Base-by-base conservation (phyloP, 2,797 vertebrate species). In the Phalloptychus januarius region DNA sequence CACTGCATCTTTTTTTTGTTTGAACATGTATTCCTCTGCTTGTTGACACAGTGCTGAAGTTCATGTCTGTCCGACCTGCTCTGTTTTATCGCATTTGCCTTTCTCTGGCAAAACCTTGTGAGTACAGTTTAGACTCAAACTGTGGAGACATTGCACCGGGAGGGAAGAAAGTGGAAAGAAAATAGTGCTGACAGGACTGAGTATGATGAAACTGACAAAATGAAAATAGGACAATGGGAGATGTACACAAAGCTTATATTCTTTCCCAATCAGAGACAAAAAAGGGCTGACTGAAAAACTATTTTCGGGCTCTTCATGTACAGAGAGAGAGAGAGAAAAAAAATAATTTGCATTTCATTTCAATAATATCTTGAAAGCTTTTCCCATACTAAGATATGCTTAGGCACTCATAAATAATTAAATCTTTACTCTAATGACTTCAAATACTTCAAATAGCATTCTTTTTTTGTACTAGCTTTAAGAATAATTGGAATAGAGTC, bases 371-470 rank as follows among this genome's bases (percentile, higher is more conserved):
- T 92, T 92, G 80, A 94, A 94, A 91, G 90, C 87, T 86, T 85
- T 90, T 71, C 40, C 74, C 79, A 78, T 82, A 25, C 72, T 83
- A 88, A 92, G 80, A 93, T 91, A 91, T 92, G 87, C 87, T 78
- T 48, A 76, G 81, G 82, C 78, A 77, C 76, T 91, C 81, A 86
- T 91, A 89, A 92, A 94, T 93, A 93, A 93, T 94, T 86, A 90
- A 93, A 91, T 91, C 82, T 88, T 94, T 92, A 89, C 80, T 89
- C 87, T 93, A 92, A 95, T 92, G 90, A 92, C 88, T 93, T 93
- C 83, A 88, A 90, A 91, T 91, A 91, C 89, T 92, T 93, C 81
- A 91, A 91, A 94, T 86, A 91, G 78, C 87, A 89, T 93, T 87
- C 83, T 54, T n/a, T 83, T 90, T 88, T 83, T 87, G 77, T 86